Conservation (phyloP, 2,113 vertebrate species). For the Lamprotornis superbus region DNA sequence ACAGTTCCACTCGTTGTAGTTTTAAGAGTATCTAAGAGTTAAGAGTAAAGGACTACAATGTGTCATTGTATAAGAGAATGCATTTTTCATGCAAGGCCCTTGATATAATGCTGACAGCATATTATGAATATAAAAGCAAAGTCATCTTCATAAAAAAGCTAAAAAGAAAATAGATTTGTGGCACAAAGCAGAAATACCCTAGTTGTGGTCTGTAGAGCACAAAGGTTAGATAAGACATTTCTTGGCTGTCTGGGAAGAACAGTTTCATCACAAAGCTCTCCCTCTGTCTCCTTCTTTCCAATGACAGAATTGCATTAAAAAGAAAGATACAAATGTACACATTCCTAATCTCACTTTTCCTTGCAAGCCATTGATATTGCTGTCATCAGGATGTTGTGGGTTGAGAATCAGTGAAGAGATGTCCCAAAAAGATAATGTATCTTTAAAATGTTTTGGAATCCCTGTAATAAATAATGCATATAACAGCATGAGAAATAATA, state of each 20-base stretch:
- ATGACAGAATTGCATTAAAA: constrained; percentile 4
- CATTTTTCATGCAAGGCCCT: background rate
- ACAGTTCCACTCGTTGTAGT: background rate
- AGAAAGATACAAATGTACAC: background rate
- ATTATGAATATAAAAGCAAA: constrained; percentile 19
- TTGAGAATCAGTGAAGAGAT: background rate
- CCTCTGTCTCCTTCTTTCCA: background rate
- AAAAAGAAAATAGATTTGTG: constrained; percentile 8
- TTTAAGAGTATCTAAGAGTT: background rate
- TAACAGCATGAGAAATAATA: background rate
- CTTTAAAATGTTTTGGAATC: constrained; percentile 28
- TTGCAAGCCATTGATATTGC: background rate
- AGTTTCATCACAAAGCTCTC: background rate
- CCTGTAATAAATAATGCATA: constrained; percentile 7
- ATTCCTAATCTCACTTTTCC: background rate
- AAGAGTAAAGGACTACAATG: background rate
- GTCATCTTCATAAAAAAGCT: constrained; percentile 21
- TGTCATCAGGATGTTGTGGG: background rate
- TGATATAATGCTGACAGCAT: background rate
- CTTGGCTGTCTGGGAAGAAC: background rate
- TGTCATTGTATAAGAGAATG: background rate
- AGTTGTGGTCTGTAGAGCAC: constrained; percentile 30
- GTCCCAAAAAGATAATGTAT: constrained; percentile 2
- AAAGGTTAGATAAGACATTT: constrained; percentile 3
- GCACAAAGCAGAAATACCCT: background rate